Evolutionary conservation across 2,113 vertebrate species (phyloP).

Genomic region (Heterochromis multidens): DNA sequence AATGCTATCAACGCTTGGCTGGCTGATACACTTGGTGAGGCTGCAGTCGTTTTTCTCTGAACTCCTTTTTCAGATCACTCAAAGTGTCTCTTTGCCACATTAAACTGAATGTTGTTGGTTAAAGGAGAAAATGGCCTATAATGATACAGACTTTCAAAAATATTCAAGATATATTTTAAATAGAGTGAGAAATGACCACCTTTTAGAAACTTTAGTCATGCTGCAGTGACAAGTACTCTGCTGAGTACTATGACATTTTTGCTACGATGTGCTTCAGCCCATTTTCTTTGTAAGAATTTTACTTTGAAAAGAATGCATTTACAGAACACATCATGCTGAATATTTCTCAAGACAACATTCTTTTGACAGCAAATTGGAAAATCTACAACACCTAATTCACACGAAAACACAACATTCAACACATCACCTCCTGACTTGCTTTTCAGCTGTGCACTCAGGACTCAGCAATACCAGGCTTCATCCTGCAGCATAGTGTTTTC

Average conservation of each 20-base stretch:
- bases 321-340: not conserved
- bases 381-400: not conserved
- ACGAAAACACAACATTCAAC: slow-evolving; percentile 14
- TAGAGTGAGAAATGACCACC: not conserved
- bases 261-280: not conserved
- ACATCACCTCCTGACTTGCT: not conserved
- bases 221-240: not conserved
- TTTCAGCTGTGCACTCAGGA: not conserved
- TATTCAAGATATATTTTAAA: slow-evolving; percentile 2
- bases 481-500: slow-evolving; percentile 11
- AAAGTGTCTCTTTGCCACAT: slow-evolving; percentile 51
- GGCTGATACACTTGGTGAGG: slow-evolving; percentile 56
- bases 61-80: slow-evolving; percentile 52
- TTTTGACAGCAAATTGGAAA: slow-evolving; percentile 27
- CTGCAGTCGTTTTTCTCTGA: slow-evolving; percentile 47
- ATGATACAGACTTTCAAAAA: slow-evolving; percentile 7
- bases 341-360: slow-evolving; percentile 12
- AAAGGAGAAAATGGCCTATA: slow-evolving; percentile 19
- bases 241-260: not conserved
- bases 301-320: slow-evolving; percentile 18
- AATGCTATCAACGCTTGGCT: slow-evolving; percentile 63
- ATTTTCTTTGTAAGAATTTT: slow-evolving; percentile 11
- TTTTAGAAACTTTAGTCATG: not conserved
- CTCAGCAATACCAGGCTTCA: not conserved
- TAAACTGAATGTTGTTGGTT: slow-evolving; percentile 42